These are phyloP conservation scores for Buceros bicornis DNA, from an alignment of 2,797 vertebrate genomes.

Conservation along the genomic window DNA sequence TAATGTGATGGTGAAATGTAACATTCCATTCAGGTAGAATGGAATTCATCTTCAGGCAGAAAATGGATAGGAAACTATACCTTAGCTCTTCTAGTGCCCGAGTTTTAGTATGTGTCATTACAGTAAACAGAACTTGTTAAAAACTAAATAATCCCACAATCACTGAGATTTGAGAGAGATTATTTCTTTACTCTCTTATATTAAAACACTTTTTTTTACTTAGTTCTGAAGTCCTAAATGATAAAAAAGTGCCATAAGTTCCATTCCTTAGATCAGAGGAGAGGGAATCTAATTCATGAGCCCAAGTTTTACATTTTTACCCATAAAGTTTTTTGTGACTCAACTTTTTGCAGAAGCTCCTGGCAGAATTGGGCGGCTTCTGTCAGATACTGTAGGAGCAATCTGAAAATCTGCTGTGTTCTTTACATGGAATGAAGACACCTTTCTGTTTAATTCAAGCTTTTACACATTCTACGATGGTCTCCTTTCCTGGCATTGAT, in stretches of 20 bases:
- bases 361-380: background rate
- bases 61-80: background rate
- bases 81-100: background rate
- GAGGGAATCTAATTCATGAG: background rate
- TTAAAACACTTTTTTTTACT: background rate
- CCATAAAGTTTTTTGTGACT: background rate
- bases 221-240: background rate
- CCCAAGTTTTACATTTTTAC: rapidly evolving
- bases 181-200: background rate
- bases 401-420: background rate
- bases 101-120: background rate
- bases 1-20: background rate
- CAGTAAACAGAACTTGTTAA: background rate
- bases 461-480: background rate
- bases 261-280: background rate
- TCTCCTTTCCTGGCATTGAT: background rate
- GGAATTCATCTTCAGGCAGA: background rate
- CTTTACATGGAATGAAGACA: background rate
- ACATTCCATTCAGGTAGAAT: background rate
- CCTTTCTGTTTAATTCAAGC: background rate
- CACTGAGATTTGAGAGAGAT: background rate
- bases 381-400: background rate
- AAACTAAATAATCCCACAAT: background rate
- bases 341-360: background rate
- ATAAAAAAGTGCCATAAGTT: background rate